Evolutionary conservation across 1,140 invertebrate species (phyloP).

Genomic region (Lasioglossum albipes): DNA sequence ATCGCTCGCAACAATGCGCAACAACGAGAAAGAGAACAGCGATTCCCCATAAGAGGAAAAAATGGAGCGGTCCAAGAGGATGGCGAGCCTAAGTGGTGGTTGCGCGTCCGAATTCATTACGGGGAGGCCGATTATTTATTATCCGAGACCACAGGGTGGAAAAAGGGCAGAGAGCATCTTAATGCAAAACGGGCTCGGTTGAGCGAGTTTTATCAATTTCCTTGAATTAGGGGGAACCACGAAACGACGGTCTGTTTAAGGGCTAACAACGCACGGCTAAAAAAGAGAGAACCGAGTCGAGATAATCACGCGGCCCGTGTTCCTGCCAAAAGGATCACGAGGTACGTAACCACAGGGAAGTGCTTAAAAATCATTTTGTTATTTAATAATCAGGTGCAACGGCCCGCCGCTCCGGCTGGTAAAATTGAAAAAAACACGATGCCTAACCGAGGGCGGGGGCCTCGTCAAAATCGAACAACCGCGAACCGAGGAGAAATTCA

Average conservation of each 20-base stretch:
- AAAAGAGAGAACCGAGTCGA: not conserved
- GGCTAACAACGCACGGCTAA: conserved; percentile 5
- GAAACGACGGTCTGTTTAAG: not conserved
- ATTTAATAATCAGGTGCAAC: not conserved
- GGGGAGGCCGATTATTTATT: conserved; percentile 51
- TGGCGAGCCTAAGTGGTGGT: conserved; percentile 23
- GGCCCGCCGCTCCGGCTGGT: not conserved
- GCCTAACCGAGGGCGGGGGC: not conserved
- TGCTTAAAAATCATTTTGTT: not conserved
- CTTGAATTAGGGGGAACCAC: conserved; percentile 22
- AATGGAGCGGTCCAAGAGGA: not conserved
- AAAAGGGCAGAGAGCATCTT: not conserved
- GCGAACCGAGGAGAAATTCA: no score
- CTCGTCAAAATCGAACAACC: no score
- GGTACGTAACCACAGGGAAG: conserved; percentile 13
- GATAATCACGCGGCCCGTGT: not conserved
- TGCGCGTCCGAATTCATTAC: conserved; percentile 53
- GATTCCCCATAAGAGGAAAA: conserved; percentile 41
- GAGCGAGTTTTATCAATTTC: conserved; percentile 40
- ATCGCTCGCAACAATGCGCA: no score
- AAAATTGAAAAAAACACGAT: not conserved
- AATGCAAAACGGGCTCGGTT: not conserved
- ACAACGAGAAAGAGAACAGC: not conserved
- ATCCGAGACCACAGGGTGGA: conserved; percentile 5
- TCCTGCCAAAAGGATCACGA: not conserved